Evolutionary conservation across 2,797 vertebrate species (phyloP).

Genomic region (Cynopterus sphinx): DNA sequence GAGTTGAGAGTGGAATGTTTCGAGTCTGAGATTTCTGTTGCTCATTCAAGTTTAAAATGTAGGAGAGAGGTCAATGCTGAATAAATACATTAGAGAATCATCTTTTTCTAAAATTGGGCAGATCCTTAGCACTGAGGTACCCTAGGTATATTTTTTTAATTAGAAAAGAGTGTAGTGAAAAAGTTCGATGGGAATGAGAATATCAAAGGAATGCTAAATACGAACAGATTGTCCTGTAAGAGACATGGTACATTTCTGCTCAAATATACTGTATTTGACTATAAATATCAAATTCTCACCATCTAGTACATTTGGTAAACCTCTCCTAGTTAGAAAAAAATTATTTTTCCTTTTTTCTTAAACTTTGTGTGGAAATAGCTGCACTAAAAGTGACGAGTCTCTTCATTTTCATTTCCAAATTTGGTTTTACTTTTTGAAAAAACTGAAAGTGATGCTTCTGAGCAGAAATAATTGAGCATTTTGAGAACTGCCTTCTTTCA

Average conservation of each 20-base stretch:
- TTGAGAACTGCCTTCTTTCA: conserved; percentile 45
- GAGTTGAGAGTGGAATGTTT: neutral
- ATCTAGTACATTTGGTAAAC: neutral
- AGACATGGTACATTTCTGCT: neutral
- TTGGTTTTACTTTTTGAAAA: conserved; percentile 50
- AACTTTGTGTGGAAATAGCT: neutral
- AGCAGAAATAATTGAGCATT: conserved; percentile 9
- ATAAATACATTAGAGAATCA: neutral
- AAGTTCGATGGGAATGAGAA: neutral
- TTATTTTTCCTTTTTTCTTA: neutral
- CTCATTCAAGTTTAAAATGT: neutral
- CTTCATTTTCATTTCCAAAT: conserved; percentile 30
- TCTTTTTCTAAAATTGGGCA: neutral
- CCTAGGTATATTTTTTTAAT: neutral
- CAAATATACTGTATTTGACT: neutral
- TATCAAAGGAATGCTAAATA: neutral
- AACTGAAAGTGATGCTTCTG: conserved; percentile 68
- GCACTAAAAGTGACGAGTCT: neutral
- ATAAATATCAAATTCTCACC: conserved; percentile 35
- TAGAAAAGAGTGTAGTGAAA: neutral
- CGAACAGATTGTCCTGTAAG: neutral
- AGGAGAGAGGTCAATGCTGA: neutral
- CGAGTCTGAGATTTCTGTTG: neutral
- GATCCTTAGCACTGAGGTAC: neutral
- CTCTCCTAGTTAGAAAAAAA: neutral